Base-by-base conservation (phyloP, 2,797 vertebrate species). In the Apogon talboti region DNA sequence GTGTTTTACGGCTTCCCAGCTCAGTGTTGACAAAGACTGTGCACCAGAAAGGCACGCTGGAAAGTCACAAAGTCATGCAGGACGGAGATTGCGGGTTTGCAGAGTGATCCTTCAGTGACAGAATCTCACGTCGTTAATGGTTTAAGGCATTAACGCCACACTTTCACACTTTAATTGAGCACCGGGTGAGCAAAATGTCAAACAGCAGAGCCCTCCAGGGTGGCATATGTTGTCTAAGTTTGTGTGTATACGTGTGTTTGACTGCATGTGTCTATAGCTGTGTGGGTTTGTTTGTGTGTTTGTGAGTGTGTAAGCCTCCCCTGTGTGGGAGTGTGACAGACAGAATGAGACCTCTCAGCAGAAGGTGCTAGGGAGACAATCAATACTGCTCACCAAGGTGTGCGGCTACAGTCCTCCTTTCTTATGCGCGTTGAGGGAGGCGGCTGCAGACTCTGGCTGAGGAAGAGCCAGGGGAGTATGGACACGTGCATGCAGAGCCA, bases 281-380 rank as follows among this genome's bases (percentile, higher is more conserved):
- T 66, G 59, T 47, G 45, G 64, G 43, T 48, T 37, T 57, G 63
- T 54, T 18, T 60, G 21, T 62, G n/a, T 54, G 61, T 72, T 35
- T 49, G 51, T 64, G 42, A 19, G 40, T 38, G 42, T 62, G 60
- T 49, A 46, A 19, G 15, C 16, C 28, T 65, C 24, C 37, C 40
- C 16, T 80, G 77, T 81, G 85, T 87, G 83, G 84, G 79, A 70
- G 88, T 85, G 71, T 89, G 90, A 93, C 83, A 86, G 85, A 89
- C 88, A 89, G 82, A 92, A 90, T 83, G 85, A 92, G 87, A 88
- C 81, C 85, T 91, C 77, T 87, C 77, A 73, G 87, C 76, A 84
- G 72, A 85, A 71, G 83, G 71, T 86, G 84, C 66, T 45, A 52
- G 65, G 80, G 50, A 91, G 78, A 89, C 88, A 91, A 92, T 94